These are phyloP conservation scores for Serrognathus titanus DNA, from an alignment of 2,888 invertebrate genomes.

Conservation along the genomic window DNA sequence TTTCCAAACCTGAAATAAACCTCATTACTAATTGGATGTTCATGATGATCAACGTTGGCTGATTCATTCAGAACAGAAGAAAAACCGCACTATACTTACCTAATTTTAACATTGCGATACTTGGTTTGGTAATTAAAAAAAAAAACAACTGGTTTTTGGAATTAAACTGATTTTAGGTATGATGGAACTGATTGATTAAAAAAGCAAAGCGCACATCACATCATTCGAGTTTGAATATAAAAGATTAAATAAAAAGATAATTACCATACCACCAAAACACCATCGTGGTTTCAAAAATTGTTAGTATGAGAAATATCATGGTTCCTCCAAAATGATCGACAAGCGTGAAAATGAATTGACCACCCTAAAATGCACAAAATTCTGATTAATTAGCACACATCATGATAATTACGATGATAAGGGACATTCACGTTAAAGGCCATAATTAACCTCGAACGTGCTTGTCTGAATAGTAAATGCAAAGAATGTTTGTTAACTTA, in stretches of 20 bases:
- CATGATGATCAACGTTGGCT: neutral
- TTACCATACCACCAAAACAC: constrained; percentile 61
- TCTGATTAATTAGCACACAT: too few relatives aligned
- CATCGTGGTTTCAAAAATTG: constrained; percentile 55
- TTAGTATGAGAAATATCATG: constrained; percentile 57
- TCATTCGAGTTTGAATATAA: neutral
- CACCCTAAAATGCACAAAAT: constrained; percentile 50
- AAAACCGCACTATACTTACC: neutral
- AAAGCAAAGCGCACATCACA: too few relatives aligned
- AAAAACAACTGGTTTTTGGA: too few relatives aligned
- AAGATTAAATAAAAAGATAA: constrained; percentile 12
- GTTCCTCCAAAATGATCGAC: constrained; percentile 63
- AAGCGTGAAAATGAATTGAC: constrained; percentile 58
- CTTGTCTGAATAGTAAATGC: too few relatives aligned
- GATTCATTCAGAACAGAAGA: neutral
- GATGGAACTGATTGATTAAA: too few relatives aligned
- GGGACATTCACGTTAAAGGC: too few relatives aligned
- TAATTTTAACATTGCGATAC: too few relatives aligned
- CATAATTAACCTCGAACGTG: too few relatives aligned
- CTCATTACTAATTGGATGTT: constrained; percentile 14
- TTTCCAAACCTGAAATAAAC: constrained; percentile 53
- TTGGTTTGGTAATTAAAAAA: too few relatives aligned
- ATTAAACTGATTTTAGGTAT: too few relatives aligned
- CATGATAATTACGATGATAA: too few relatives aligned
- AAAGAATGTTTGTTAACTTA: constrained; percentile 42